A percentile compares a stretch with the other conserved stretches of the same genome.
Evolutionary conservation across 1,140 invertebrate genomes (phyloP).

Genomic region (Zaprionus taronus): DNA sequence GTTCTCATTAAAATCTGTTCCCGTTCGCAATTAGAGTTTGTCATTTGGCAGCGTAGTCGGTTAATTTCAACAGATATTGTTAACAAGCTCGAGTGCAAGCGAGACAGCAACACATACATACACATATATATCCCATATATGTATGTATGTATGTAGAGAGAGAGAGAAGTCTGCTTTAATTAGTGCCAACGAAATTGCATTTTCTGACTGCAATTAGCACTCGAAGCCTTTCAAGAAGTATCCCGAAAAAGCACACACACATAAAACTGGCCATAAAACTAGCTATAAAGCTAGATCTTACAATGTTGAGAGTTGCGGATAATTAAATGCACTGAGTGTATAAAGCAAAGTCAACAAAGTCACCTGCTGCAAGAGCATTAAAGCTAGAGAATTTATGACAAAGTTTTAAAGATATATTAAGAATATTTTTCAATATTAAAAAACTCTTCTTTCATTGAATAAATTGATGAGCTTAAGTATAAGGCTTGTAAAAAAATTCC

Average conservation of each 20-base stretch:
- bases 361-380: background rate
- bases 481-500: no score
- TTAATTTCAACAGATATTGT: constrained; percentile 66
- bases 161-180: constrained; percentile 23
- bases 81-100: constrained; percentile 35
- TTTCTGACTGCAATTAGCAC: constrained; percentile 22
- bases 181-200: constrained; percentile 33
- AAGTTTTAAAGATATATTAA: no score
- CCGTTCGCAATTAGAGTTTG: constrained; percentile 79
- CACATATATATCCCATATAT: constrained; percentile 5
- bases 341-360: no score
- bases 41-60: constrained; percentile 66
- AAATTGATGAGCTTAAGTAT: no score
- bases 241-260: background rate
- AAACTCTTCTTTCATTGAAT: no score
- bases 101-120: background rate
- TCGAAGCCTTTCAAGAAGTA: background rate
- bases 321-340: background rate
- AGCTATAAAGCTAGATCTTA: background rate
- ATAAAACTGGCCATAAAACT: constrained; percentile 5
- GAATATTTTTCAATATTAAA: no score
- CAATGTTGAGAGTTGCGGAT: background rate
- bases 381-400: background rate
- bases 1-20: constrained; percentile 74
- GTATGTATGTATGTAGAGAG: background rate